These are phyloP conservation scores for Phenganax subtilis DNA, from an alignment of 92 coral and sea anemone species.

Conservation along the genomic window DNA sequence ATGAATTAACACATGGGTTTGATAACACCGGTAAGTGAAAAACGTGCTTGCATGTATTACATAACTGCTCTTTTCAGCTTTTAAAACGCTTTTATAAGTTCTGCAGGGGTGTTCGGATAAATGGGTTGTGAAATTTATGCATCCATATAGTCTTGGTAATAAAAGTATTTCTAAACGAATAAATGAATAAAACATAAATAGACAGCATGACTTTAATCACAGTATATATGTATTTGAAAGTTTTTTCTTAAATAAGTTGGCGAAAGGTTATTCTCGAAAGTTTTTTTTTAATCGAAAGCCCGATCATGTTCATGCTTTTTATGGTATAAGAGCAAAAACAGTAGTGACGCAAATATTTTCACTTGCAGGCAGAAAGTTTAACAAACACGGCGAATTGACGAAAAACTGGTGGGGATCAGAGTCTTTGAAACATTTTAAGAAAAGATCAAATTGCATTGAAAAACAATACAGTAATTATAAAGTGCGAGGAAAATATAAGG, in stretches of 20 bases:
- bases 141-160: neutral
- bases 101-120: too few relatives aligned
- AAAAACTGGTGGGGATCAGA: constrained; percentile 84
- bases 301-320: neutral
- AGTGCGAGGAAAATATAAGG: constrained; percentile 85
- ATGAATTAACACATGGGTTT: constrained; percentile 95
- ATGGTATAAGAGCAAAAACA: neutral
- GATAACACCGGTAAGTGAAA: constrained; percentile 79
- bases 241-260: neutral
- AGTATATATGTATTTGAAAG: too few relatives aligned
- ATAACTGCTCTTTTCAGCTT: neutral
- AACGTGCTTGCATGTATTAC: neutral
- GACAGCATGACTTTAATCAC: too few relatives aligned
- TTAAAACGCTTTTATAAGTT: too few relatives aligned
- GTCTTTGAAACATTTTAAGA: constrained; percentile 68
- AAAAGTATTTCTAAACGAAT: too few relatives aligned
- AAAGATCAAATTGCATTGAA: constrained; percentile 82
- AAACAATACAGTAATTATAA: constrained; percentile 80
- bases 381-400: constrained; percentile 92
- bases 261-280: neutral
- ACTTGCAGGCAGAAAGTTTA: constrained; percentile 82
- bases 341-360: neutral
- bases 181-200: too few relatives aligned
- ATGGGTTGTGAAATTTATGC: too few relatives aligned
- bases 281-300: neutral